Base-by-base conservation (phyloP, 2,888 invertebrate genomes). In the Emmelina monodactyla region DNA sequence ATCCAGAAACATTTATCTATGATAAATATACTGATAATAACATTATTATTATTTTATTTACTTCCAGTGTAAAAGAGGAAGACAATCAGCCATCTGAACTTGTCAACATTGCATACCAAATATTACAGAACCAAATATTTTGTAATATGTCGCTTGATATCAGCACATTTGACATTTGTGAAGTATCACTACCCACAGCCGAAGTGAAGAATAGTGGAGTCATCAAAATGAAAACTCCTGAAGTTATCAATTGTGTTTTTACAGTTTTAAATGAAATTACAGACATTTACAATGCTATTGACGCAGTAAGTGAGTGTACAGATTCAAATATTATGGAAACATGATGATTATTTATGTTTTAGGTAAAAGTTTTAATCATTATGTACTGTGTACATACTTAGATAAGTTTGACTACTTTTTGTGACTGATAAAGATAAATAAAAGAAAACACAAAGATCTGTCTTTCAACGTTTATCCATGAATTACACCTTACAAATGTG, bases 401-500 rank as follows among this genome's bases (percentile, higher is more conserved):
- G n/a, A n/a, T n/a, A n/a, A n/a, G n/a, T n/a, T n/a, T n/a, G n/a
- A n/a, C n/a, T n/a, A n/a, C n/a, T n/a, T n/a, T n/a, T n/a, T n/a
- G n/a, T n/a, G n/a, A n/a, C n/a, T n/a, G n/a, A n/a, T n/a, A n/a
- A n/a, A 33, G 13, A 28, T 13, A n/a, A 39, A 37, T 35, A 40
- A 49, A 45, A 41, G 47, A 50, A 45, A 46, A 44, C 46, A 36
- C 28, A 33, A 41, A 34, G n/a, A 31, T 42, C 43, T 44, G 51
- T 59, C 71, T 76, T 73, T 68, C 57, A 69, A 78, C 73, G 73
- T 79, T 78, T 79, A 79, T 78, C 57, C 65, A 73, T 75, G 76
- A 78, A 76, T 72, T 71, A 79, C 72, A 69, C 65, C 66, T 72
- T 78, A 79, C 68, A 76, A 72, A 76, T 70, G 70, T 72, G 70